Base-by-base conservation (phyloP, 53 echinoderm and acorn worm genomes). In the Hippasteria phrygiana region DNA sequence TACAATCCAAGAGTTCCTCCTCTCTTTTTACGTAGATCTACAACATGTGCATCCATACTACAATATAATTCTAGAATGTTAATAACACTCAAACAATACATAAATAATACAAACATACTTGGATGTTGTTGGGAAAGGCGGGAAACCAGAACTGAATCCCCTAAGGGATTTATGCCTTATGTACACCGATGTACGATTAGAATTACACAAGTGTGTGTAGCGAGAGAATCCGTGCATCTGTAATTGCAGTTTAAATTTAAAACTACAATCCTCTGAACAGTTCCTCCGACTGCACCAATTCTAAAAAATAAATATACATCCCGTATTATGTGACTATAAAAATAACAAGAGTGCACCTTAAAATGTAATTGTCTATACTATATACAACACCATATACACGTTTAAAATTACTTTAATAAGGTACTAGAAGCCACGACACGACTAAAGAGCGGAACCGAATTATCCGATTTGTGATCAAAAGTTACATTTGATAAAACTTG, bases 371-470 rank as follows among this genome's bases (percentile, higher is more conserved):
- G 17, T 55, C 59, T 56, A 55, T 78, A 10, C 78, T 78, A 78
- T 78, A 48, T 78, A 83, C 48, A 83, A 66, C 67, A 69, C 43
- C 83, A 70, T 36, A 2, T 67, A 84, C 37, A 70, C 46, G 1
- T 35, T 50, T 1, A 69, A 47, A 65, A 82, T 43, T 5, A n/a
- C 17, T 42, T 12, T 65, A 82, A 66, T 45, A 45, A 46, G n/a
- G n/a, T n/a, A n/a, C n/a, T n/a, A n/a, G n/a, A n/a, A n/a, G n/a
- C n/a, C n/a, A n/a, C n/a, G n/a, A n/a, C n/a, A n/a, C n/a, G n/a
- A n/a, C n/a, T n/a, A n/a, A n/a, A n/a, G n/a, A n/a, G n/a, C n/a
- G n/a, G n/a, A n/a, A n/a, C n/a, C n/a, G n/a, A n/a, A n/a, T n/a
- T n/a, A n/a, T n/a, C n/a, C n/a, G n/a, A n/a, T n/a, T n/a, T n/a